Evolutionary conservation across 2,888 invertebrate species (phyloP).

Genomic region (Thereva unica): DNA sequence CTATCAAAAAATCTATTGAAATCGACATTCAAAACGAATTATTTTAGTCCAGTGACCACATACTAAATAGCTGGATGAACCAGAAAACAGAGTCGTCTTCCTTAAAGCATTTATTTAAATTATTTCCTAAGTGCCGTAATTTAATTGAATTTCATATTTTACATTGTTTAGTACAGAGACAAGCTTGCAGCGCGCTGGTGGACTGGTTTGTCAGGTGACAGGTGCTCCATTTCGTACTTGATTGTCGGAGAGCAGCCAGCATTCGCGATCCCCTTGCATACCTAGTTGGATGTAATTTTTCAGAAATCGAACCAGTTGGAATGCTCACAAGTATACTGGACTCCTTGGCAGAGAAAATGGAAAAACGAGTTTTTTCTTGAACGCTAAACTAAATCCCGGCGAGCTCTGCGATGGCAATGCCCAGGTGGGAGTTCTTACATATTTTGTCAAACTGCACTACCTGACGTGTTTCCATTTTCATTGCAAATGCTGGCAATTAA

Average conservation of each 20-base stretch:
- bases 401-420: slow-evolving; percentile 6
- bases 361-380: slow-evolving; percentile 31
- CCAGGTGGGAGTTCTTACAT: slow-evolving; percentile 33
- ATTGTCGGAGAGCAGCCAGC: slow-evolving; percentile 8
- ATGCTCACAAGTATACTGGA: slow-evolving; percentile 18
- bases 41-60: too few relatives aligned
- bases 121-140: too few relatives aligned
- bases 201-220: slow-evolving; percentile 25
- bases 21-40: too few relatives aligned
- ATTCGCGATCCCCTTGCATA: slow-evolving; percentile 22
- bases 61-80: too few relatives aligned
- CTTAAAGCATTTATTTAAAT: too few relatives aligned
- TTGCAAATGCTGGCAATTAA: slow-evolving; percentile 36
- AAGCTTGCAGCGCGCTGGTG: background rate
- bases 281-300: slow-evolving; percentile 8
- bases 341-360: slow-evolving; percentile 23
- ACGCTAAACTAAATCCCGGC: background rate
- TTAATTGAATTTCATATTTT: too few relatives aligned
- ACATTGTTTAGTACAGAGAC: too few relatives aligned
- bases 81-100: too few relatives aligned
- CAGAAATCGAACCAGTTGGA: slow-evolving; percentile 29
- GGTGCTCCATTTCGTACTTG: slow-evolving; percentile 25
- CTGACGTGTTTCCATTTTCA: slow-evolving; percentile 24
- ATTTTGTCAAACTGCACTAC: slow-evolving; percentile 28
- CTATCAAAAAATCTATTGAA: too few relatives aligned